These are phyloP conservation scores for Zoroaster sp. DNA, from an alignment of 53 echinoderm and acorn worm genomes.

Conservation along the genomic window DNA sequence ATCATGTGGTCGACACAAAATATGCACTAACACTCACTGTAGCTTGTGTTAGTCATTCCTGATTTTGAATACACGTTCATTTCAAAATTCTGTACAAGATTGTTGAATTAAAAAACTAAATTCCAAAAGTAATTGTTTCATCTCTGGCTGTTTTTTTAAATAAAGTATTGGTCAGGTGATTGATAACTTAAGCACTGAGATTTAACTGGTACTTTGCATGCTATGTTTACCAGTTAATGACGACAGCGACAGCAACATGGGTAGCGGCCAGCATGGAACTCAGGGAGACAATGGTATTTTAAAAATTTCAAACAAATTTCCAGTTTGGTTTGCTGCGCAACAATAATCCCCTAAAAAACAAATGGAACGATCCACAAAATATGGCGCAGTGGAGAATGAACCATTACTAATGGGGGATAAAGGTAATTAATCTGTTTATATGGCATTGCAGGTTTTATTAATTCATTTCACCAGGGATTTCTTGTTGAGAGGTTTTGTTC, in stretches of 20 bases:
- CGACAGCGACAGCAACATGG: conserved; percentile 46
- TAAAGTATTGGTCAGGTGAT: background rate
- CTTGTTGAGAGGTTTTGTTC: no score
- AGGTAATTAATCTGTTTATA: no score
- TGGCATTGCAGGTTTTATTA: no score
- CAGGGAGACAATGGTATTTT: conserved; percentile 79
- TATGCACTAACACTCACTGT: no score
- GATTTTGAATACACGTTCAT: no score
- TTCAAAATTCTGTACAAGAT: no score
- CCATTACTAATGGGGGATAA: background rate
- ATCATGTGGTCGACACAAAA: no score
- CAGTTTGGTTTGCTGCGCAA: conserved; percentile 25
- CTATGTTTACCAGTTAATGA: conserved; percentile 48
- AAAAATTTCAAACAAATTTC: conserved; percentile 15
- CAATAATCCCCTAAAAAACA: conserved; percentile 5
- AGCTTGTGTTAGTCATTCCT: no score
- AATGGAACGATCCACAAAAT: conserved; percentile 10
- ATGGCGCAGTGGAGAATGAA: conserved; percentile 2
- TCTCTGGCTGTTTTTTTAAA: no score
- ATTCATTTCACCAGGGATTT: no score
- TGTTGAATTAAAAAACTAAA: background rate
- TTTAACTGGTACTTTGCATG: conserved; percentile 53
- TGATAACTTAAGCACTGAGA: background rate
- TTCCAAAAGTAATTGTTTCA: no score
- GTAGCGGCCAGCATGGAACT: conserved; percentile 36